Conservation (phyloP, 2,888 invertebrate species). For the Scelioninae gen. 1 region DNA sequence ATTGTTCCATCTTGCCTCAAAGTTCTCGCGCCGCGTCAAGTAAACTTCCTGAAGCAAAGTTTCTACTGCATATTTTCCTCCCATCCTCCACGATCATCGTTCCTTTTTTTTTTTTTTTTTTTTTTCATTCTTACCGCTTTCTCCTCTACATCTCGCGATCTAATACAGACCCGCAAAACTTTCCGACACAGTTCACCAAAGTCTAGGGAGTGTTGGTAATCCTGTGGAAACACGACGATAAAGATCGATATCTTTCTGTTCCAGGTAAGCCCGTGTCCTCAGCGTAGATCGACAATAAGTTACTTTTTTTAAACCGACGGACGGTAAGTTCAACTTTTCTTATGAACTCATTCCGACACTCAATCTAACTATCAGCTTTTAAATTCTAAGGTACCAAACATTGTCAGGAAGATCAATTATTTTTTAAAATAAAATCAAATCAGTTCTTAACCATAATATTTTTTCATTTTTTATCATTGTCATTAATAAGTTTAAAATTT, state of each 20-base stretch:
- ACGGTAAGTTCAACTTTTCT: slow-evolving; percentile 69
- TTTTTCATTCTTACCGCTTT: slow-evolving; percentile 14
- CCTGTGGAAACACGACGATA: slow-evolving; percentile 72
- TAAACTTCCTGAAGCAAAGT: slow-evolving; percentile 71
- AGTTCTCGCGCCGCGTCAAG: slow-evolving; percentile 70
- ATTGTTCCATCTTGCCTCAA: slow-evolving; percentile 77
- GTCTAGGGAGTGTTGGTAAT: slow-evolving; percentile 61
- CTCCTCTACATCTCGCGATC: slow-evolving; percentile 66
- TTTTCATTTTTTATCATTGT: no score
- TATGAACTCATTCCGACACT: slow-evolving; percentile 61
- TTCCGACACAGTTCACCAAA: slow-evolving; percentile 68
- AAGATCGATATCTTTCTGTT: slow-evolving; percentile 75
- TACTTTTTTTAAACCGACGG: slow-evolving; percentile 54
- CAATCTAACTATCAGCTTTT: slow-evolving; percentile 53
- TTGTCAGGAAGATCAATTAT: slow-evolving; percentile 9
- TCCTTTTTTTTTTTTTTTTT: slow-evolving; percentile 44
- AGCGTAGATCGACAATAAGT: slow-evolving; percentile 67
- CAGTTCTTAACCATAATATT: no score
- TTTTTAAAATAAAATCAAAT: background rate
- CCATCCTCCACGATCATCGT: slow-evolving; percentile 62
- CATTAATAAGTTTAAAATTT: no score
- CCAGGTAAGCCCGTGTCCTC: slow-evolving; percentile 71
- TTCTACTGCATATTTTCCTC: slow-evolving; percentile 72
- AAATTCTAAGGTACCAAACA: slow-evolving; percentile 28
- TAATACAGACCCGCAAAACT: slow-evolving; percentile 76